phyloP scores from a whole-genome alignment of 2,113 vertebrate species.

The Machaerirhynchus nigripectus region DNA sequence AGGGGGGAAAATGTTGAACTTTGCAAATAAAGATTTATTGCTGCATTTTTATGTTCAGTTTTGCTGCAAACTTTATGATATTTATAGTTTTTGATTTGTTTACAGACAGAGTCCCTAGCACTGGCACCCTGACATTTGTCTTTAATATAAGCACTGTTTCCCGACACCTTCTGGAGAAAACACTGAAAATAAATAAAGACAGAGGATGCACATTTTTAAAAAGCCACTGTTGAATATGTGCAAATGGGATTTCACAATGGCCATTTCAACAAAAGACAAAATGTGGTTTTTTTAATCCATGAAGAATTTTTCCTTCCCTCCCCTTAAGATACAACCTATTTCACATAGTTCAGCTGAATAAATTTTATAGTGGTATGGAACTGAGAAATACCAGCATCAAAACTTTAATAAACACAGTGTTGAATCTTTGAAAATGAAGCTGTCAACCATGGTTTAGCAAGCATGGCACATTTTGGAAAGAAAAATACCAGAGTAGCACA shows the following conservation, averaged over 20 bases:
- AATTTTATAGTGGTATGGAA: neutral
- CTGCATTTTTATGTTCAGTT: neutral
- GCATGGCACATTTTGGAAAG: neutral
- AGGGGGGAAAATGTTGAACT: neutral
- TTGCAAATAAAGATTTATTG: constrained; percentile 6
- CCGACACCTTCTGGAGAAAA: neutral
- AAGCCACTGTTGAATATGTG: neutral
- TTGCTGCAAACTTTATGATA: neutral
- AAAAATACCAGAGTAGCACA: neutral
- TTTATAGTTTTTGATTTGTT: neutral
- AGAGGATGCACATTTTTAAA: neutral
- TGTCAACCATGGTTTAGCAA: neutral
- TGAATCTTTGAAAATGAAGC: neutral
- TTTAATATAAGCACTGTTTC: neutral
- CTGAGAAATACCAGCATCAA: neutral
- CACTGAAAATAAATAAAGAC: neutral
- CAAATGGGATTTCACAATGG: neutral
- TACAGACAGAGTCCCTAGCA: neutral
- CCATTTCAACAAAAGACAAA: neutral
- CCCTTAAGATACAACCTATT: neutral
- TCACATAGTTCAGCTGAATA: neutral
- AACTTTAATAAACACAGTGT: neutral
- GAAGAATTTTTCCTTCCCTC: neutral
- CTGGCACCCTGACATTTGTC: neutral
- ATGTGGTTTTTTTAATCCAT: neutral